Base-by-base conservation (phyloP, 2,797 vertebrate genomes). In the Anguilla megastoma region DNA sequence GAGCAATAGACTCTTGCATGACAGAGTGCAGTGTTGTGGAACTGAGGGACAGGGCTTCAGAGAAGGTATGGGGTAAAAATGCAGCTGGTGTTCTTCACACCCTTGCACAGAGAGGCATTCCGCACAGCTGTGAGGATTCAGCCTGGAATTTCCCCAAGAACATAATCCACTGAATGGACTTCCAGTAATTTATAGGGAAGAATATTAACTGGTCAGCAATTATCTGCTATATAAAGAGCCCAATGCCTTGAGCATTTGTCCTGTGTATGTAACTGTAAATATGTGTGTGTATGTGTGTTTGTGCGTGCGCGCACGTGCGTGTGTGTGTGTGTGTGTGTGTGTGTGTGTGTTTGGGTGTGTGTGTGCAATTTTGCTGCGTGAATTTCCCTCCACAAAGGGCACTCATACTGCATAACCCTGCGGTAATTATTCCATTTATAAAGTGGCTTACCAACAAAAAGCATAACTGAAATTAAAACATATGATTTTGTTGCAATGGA, bases 131-230 rank as follows among this genome's bases (percentile, higher is more conserved):
- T 79, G 52, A 52, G 66, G 10, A 60, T 82, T 63, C 76, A 56
- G 45, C 30, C n/a, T 60, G 84, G 27, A 45, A n/a, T 63, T 86
- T 80, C 71, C 89, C 33, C 74, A 80, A 90, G 85, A 91, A 89
- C 88, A 90, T 87, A 90, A 90, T 88, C 85, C 50, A 48, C 87
- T 88, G 88, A 90, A 83, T 91, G 90, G 41, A 91, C 85, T 80
- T 10, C 33, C 89, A 48, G 87, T 90, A 89, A 93, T 89, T 93
- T 88, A 92, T 87, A 88, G 85, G 84, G 74, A 60, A 82, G 52
- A 87, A 87, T 60, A 87, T 60, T 80, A 58, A 84, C 74, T n/a
- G 33, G 52, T 48, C 33, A 50, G 18, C 8, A 82, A n/a, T 41
- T 48, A 45, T 79, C 18, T 79, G 36, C 33, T 6, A 45, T 21